Base-by-base conservation (phyloP, 2,113 vertebrate species). In the Diphyllodes magnificus region DNA sequence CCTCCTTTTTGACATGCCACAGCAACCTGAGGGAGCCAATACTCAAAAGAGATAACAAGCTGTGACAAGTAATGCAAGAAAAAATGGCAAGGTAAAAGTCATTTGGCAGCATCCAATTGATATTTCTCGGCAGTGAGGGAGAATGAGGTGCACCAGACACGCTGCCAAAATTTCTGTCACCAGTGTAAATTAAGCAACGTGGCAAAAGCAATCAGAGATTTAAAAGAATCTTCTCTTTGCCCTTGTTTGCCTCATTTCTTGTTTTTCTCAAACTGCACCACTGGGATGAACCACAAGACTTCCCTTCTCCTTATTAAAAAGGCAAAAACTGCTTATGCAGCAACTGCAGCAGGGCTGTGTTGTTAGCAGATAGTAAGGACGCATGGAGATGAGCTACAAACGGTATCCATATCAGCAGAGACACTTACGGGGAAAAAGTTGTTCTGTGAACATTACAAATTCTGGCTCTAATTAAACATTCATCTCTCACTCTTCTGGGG, bases 241-340 rank as follows among this genome's bases (percentile, higher is more conserved):
- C 90, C 90, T 94, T 96, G 91, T 95, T 96, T 97, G 79, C 92
- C 78, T 90, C 45, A 73, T 91, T 86, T 96, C 94, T 94, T 82
- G 78, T 92, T 97, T 96, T 91, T 92, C 75, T 94, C 94, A 97
- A 97, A 97, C 95, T 96, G 86, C 60, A 96, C 97, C 97, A 88
- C 82, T 97, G 97, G 97, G 97, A 98, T 97, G 93, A 95, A 89
- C 95, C 86, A 82, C 73, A 96, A 97, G 92, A 92, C 76, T 97
- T 96, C 78, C 61, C 61, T 70, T 73, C 93, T 94, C 87, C 94
- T 98, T 97, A 98, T 98, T 98, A 97, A 97, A 98, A 92, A 82
- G 92, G 92, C 96, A 98, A 98, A 98, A 98, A 97, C 97, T 97
- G 97, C 98, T 98, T 98, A 98, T 98, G 97, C 98, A 98, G 98